Conservation (phyloP, 2,113 vertebrate genomes). For the Zosterops lateralis region DNA sequence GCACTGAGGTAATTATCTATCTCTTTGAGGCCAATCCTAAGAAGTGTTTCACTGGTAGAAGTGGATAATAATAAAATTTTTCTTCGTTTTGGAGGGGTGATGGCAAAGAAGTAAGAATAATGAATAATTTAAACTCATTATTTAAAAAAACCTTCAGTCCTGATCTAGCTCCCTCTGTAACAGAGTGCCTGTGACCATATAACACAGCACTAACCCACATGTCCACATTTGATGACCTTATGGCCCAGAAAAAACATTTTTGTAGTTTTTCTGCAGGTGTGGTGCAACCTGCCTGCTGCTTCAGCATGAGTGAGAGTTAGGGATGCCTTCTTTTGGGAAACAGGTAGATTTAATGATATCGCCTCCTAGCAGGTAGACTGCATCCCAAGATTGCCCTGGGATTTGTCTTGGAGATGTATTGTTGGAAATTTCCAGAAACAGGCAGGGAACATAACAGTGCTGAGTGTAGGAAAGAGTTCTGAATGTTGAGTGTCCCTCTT, state of each 20-base stretch:
- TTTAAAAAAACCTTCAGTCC: background rate
- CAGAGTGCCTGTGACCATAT: background rate
- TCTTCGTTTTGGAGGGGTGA: fast-evolving
- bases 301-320: no score
- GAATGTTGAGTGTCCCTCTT: fast-evolving
- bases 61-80: background rate
- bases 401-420: background rate
- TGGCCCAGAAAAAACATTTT: background rate
- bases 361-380: background rate
- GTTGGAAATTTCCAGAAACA: background rate
- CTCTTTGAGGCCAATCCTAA: background rate
- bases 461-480: background rate
- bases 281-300: fast-evolving
- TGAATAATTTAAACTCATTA: background rate
- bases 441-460: background rate
- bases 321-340: background rate
- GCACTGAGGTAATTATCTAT: background rate
- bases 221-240: background rate
- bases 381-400: background rate
- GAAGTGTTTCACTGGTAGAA: background rate
- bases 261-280: background rate
- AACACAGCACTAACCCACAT: background rate
- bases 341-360: background rate
- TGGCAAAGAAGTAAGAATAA: background rate
- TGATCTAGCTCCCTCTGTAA: background rate